Base-by-base conservation (phyloP, 2,888 invertebrate genomes). In the Lumbricus terrestris region DNA sequence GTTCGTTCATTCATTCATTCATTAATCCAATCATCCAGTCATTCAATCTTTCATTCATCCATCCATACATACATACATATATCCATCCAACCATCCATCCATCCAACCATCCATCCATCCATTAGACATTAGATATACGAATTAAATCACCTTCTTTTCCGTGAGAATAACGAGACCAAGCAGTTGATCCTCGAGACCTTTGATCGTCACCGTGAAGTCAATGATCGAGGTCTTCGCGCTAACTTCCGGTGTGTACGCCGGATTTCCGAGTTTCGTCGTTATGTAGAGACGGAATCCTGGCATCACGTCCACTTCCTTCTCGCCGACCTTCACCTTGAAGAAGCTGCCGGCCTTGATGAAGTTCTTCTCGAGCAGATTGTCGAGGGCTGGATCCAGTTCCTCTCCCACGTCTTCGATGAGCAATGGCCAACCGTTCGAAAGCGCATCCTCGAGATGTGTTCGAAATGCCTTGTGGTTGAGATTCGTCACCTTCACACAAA, bases 131-230 rank as follows among this genome's bases (percentile, higher is more conserved):
- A 40, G 15, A 11, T 15, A 40, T 6, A 29, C 8, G 16, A 16
- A 69, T 69, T 8, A 69, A 69, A 69, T 92, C 91, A 94, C 94
- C 90, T 94, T 93, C 93, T 95, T 95, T 92, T 95, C 95, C 88
- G 94, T 95, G 16, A 94, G 93, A 92, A 95, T 95, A 89, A 95
- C 95, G 83, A 94, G 93, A 38, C 95, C 95, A 16, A 95, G 93
- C 88, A 95, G 92, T 93, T 95, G 95, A 92, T 95, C 95, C 92
- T 95, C 95, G 89, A 95, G 93, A 33, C 95, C 95, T 92, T 95
- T 95, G 94, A 95, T 95, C 38, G 95, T 95, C 47, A 95, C 95
- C 89, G 95, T 95, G 93, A 95, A 95, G 92, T 95, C 95, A 92
- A 95, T 95, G 91, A 95, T 94, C 90, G 95, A 94, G 2, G 95